A percentile compares a stretch with the other conserved stretches of the same genome.
phyloP scores from a whole-genome alignment of 1,140 invertebrate genomes.

The Drosophila grimshawi region DNA sequence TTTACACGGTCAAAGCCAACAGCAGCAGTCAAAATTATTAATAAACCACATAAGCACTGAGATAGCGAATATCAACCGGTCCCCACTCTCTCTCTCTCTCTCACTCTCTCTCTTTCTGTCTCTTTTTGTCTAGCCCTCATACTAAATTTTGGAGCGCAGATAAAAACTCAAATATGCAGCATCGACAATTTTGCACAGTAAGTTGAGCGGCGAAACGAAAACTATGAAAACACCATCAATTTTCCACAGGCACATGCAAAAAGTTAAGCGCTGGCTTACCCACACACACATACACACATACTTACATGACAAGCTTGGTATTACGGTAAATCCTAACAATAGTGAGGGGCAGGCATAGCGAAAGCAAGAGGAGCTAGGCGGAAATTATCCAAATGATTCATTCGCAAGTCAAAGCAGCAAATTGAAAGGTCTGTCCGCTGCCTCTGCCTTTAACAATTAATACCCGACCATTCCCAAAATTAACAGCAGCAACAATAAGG shows the following conservation, averaged over 20 bases:
- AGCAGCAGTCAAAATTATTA: slow-evolving; percentile 36
- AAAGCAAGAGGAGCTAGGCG: background rate
- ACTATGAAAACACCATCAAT: slow-evolving; percentile 51
- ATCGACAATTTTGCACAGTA: slow-evolving; percentile 43
- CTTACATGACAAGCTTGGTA: background rate
- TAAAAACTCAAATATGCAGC: slow-evolving; percentile 48
- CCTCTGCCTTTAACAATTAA: slow-evolving; percentile 38
- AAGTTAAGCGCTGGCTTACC: slow-evolving; percentile 41
- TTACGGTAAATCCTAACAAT: too few relatives aligned
- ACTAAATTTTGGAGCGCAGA: slow-evolving; percentile 15
- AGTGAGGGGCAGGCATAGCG: background rate
- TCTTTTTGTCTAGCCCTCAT: background rate
- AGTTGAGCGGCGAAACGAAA: slow-evolving; percentile 31
- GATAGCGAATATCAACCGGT: slow-evolving; percentile 15
- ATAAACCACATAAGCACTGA: slow-evolving; percentile 38
- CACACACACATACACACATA: slow-evolving; percentile 7
- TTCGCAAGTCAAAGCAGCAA: slow-evolving; percentile 42
- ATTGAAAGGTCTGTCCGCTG: slow-evolving; percentile 26
- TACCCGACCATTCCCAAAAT: background rate
- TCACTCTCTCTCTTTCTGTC: background rate
- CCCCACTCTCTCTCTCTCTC: background rate
- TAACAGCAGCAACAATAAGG: slow-evolving; percentile 5
- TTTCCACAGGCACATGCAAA: slow-evolving; percentile 43
- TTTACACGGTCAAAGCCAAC: slow-evolving; percentile 32
- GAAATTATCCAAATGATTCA: slow-evolving; percentile 51